Evolutionary conservation across 1,140 invertebrate genomes (phyloP), one percentile per base, ranked within the genome.

Genomic region (Euwallacea similis): DNA sequence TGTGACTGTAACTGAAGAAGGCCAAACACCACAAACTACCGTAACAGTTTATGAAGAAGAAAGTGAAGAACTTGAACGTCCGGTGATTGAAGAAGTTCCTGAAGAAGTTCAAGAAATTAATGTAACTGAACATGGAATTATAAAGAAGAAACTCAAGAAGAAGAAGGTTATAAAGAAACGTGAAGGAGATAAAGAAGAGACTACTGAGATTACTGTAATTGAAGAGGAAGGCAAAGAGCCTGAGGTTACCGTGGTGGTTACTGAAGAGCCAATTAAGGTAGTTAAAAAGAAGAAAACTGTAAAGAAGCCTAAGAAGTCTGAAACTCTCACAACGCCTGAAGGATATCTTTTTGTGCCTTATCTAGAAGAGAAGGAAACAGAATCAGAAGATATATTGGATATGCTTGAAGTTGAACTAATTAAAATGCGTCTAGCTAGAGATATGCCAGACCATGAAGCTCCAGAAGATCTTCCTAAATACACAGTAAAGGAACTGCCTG

Each of bases 161-260:
- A 82, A 81, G 73, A 46, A 61, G 78, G 80, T 33, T 72, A 80
- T 81, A 56, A 84, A 81, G 10, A 84, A 82, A 65, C 78, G 78
- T 9, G 80, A 80, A 46, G 84, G 82, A 15, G 77, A 78, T 9
- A 83, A 81, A 67, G 73, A 83, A 66, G 79, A 85, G 75, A 77
- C 81, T 4, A 82, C 80, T 2, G 82, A 84, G 77, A 82, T 83
- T 71, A 81, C 82, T 16, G 83, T 84, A 9, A 77, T 83, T 50
- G 79, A 83, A 77, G 81, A 83, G 76, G 82, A 84, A 69, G 80
- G 81, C 43, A 77, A 79, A 42, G 9, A 11, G 72, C 79, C 80
- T 8, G 74, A 67, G 72, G 74, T 72, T n/a, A 79, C 73, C 55
- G 77, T 81, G n/a, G 76, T 68, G 6, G 69, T 77, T 13, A 71